A percentile compares a stretch with the other conserved stretches of the same genome.
Conservation (phyloP, 2,888 invertebrate species). For the Pecten maximus region DNA sequence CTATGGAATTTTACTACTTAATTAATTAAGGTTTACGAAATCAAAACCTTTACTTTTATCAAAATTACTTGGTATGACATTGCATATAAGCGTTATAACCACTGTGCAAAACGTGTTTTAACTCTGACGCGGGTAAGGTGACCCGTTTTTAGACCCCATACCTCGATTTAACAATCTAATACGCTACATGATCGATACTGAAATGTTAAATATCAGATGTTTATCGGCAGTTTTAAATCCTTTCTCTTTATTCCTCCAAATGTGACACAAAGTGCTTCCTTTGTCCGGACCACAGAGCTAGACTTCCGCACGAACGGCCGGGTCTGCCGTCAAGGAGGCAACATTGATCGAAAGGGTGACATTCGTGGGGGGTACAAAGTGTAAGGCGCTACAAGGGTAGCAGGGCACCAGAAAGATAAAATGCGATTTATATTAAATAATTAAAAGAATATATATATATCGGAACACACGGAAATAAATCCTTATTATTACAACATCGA, state of each 20-base stretch:
- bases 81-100: not conserved
- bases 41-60: not conserved
- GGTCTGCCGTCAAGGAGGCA: not conserved
- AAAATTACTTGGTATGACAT: not conserved
- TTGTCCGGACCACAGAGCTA: not conserved
- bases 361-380: not conserved
- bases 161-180: not conserved
- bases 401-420: not conserved
- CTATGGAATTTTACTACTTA: not conserved
- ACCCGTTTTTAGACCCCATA: not conserved
- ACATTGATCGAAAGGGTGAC: not conserved
- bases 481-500: no score
- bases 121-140: not conserved
- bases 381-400: not conserved
- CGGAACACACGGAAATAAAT: no score
- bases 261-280: not conserved
- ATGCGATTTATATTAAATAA: no score
- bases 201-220: conserved; percentile 13
- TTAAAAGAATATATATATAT: no score
- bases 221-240: not conserved
- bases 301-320: not conserved
- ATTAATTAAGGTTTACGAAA: not conserved
- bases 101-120: not conserved
- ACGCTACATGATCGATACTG: not conserved
- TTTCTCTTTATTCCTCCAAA: not conserved